These are phyloP conservation scores for Eristalinus aeneus DNA, from an alignment of 2,888 invertebrate species.

Conservation along the genomic window DNA sequence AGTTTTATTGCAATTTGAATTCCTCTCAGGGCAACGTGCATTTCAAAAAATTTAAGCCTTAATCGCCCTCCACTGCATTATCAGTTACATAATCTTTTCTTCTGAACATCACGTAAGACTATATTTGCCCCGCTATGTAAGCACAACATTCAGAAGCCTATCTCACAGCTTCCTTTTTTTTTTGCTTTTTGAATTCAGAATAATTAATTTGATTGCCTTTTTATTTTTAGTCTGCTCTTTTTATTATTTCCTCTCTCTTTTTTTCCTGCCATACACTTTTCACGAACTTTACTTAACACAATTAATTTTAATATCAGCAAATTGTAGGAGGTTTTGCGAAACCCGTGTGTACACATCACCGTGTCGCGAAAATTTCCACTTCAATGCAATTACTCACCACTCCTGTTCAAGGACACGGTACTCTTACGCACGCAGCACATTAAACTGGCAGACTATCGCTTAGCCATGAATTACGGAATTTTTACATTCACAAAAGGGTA, in stretches of 20 bases:
- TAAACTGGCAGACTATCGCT: background rate
- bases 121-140: no score
- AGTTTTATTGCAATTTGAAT: no score
- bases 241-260: conserved; percentile 55
- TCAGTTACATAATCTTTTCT: no score
- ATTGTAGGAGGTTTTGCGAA: conserved; percentile 11
- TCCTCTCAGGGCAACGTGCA: no score
- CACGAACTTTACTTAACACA: background rate
- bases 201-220: conserved; percentile 45
- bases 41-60: no score
- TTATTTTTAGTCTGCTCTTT: conserved; percentile 9
- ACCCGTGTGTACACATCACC: background rate
- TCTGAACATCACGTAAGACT: no score
- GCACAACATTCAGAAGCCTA: no score
- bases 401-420: conserved; percentile 49
- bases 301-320: conserved; percentile 52
- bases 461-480: conserved; percentile 45
- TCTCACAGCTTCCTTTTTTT: background rate
- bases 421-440: conserved; percentile 12
- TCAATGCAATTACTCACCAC: conserved; percentile 51
- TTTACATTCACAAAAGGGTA: conserved; percentile 37
- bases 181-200: conserved; percentile 18
- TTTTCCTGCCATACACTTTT: background rate
- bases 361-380: conserved; percentile 43
- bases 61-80: no score